Base-by-base conservation (phyloP, 2,797 vertebrate genomes). In the Labroides dimidiatus region DNA sequence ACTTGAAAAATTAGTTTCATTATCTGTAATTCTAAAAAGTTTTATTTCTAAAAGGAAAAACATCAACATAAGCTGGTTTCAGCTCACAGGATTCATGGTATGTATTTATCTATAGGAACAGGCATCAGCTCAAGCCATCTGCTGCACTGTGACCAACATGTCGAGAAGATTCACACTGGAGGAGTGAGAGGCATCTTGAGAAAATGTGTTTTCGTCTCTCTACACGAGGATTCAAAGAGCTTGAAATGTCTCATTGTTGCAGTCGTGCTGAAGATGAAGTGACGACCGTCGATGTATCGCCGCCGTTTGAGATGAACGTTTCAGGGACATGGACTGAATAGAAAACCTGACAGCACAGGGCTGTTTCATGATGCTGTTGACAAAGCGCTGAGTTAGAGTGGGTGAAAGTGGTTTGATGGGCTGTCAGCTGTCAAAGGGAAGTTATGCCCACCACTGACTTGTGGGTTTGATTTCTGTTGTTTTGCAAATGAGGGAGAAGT, bases 241-340 rank as follows among this genome's bases (percentile, higher is more conserved):
- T 7, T 39, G 52, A 71, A 17, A 45, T 45, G 58, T 54, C 33
- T 62, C 47, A 50, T 68, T 81, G 77, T 72, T 76, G 44, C 37
- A 4, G 24, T 4, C 50, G 52, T 78, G 56, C 30, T 5, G 17
- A 13, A 37, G 24, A 47, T 19, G 30, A 30, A 49, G 19, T 43
- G 23, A 27, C 11, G 23, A 67, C 59, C 17, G 43, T 64, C 44
- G n/a, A 21, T 21, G 51, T 65, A 49, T 57, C 48, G 23, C 59
- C 47, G 43, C 67, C 68, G 14, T 51, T 7, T 14, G 30, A 55
- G 24, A 69, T 43, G 20, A 55, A 44, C 9, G 33, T 58, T 36
- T 68, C 48, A 56, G 45, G 47, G 24, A 52, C 30, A 47, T 55
- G 50, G 45, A 48, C 14, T 30, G 24, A 44, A 21, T 4, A 50